These are phyloP conservation scores for Drosophila mercatorum DNA, from an alignment of 2,888 invertebrate genomes.

Conservation along the genomic window DNA sequence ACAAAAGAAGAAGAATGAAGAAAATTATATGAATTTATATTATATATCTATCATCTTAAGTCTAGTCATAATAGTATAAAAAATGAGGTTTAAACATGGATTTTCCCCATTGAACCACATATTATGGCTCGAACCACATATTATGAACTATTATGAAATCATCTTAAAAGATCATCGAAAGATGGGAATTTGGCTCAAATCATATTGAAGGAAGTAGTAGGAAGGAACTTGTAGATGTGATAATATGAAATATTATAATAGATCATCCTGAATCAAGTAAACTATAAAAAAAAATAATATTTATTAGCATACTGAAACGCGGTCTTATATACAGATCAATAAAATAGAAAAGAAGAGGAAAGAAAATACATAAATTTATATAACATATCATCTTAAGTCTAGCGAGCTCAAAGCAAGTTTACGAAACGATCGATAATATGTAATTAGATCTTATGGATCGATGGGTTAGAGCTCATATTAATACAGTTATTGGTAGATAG, in stretches of 20 bases:
- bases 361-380: neutral
- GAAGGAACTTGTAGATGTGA: neutral
- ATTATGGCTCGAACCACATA: no score
- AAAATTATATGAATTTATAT: no score
- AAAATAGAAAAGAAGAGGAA: no score
- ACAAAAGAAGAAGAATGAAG: no score
- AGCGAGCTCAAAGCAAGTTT: neutral
- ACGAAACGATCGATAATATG: neutral
- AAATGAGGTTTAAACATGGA: no score
- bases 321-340: no score
- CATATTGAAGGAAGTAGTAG: neutral
- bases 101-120: no score
- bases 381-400: neutral
- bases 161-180: no score
- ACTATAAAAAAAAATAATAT: neutral
- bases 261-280: neutral
- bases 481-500: neutral
- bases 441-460: no score
- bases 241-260: neutral
- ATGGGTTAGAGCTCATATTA: neutral
- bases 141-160: no score
- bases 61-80: no score
- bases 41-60: no score
- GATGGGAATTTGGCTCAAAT: neutral
- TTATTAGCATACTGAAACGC: neutral